These are phyloP conservation scores for Sarcophaga carnaria DNA, from an alignment of 2,888 invertebrate genomes.

Conservation along the genomic window DNA sequence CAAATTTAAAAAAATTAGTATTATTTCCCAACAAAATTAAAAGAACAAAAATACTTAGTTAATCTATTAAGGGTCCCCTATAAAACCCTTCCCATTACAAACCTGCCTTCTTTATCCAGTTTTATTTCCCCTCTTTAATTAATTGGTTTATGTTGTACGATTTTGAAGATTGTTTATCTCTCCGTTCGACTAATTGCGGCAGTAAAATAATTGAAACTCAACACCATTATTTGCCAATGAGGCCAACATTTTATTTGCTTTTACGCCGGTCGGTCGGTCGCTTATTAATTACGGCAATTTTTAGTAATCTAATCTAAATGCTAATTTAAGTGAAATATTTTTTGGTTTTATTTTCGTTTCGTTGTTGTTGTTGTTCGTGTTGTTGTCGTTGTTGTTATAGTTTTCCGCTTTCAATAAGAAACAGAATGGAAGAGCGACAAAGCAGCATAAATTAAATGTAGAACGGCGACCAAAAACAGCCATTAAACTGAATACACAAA, in stretches of 20 bases:
- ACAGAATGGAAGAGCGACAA: neutral
- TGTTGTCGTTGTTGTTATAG: neutral
- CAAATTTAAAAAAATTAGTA: too few species aligned
- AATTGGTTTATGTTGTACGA: neutral
- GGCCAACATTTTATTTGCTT: constrained; percentile 25
- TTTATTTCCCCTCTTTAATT: neutral
- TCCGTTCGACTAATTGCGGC: constrained; percentile 36
- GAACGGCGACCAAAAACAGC: constrained; percentile 9
- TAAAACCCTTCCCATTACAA: too few species aligned
- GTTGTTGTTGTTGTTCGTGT: too few species aligned
- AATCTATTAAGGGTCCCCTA: too few species aligned
- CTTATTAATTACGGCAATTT: constrained; percentile 66
- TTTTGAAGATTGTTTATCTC: neutral
- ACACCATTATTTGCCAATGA: constrained; percentile 46
- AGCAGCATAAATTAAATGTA: constrained; percentile 63
- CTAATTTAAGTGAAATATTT: constrained; percentile 59
- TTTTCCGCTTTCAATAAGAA: neutral
- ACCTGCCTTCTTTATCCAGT: too few species aligned
- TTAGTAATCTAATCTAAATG: constrained; percentile 68
- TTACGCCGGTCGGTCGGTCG: neutral
- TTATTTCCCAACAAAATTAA: too few species aligned
- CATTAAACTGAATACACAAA: neutral
- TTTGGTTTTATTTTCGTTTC: neutral
- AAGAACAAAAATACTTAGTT: too few species aligned
- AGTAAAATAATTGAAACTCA: constrained; percentile 51